Evolutionary conservation across 2,113 vertebrate genomes (phyloP).

Genomic region (Strix uralensis): DNA sequence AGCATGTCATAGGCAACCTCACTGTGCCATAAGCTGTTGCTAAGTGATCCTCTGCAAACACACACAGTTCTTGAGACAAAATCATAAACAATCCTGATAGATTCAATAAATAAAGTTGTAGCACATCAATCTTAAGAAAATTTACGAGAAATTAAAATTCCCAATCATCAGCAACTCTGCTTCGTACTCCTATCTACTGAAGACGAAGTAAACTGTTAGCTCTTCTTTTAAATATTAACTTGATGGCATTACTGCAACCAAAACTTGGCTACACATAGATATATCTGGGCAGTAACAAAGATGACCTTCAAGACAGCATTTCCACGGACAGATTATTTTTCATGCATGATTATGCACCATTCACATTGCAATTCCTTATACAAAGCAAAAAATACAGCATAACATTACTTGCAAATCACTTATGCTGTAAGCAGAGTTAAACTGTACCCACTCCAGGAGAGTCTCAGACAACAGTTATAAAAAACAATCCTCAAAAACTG

Average conservation of each 20-base stretch:
- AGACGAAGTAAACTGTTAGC: slow-evolving; percentile 65
- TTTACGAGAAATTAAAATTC: slow-evolving; percentile 66
- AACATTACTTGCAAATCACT: neutral
- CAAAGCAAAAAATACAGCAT: neutral
- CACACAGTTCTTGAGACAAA: slow-evolving; percentile 31
- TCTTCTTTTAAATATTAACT: slow-evolving; percentile 59
- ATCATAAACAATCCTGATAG: slow-evolving; percentile 64
- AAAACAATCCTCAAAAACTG: neutral
- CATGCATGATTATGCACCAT: neutral
- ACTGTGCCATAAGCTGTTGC: slow-evolving; percentile 3
- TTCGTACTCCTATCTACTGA: slow-evolving; percentile 42
- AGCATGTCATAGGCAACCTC: neutral
- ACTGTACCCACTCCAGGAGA: neutral
- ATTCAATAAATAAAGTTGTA: slow-evolving; percentile 70
- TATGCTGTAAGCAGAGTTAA: neutral
- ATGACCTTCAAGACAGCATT: neutral
- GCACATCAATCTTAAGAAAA: slow-evolving; percentile 58
- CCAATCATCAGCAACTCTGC: slow-evolving; percentile 48
- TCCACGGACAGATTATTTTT: neutral
- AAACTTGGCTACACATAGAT: neutral
- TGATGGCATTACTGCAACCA: neutral
- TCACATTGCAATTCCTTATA: neutral
- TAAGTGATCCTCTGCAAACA: slow-evolving; percentile 62
- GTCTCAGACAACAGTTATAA: neutral
- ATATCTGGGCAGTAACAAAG: neutral